Conservation (phyloP, 2,888 invertebrate species). For the Penaeus monodon region DNA sequence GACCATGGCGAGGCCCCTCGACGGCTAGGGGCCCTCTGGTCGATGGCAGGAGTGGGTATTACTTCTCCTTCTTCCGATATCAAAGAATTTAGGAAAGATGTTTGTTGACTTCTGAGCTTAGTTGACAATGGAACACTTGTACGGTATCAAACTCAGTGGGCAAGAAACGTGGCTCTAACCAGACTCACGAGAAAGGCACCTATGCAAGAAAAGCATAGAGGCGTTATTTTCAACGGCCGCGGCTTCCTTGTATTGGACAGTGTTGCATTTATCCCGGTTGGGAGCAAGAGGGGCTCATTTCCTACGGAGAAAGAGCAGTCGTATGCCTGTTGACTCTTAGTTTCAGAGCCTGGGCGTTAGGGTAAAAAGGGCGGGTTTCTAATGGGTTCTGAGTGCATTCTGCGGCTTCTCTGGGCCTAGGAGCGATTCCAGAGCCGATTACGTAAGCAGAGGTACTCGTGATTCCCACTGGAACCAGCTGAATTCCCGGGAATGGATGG, state of each 20-base stretch:
- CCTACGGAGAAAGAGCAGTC: slow-evolving; percentile 10
- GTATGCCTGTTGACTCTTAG: slow-evolving; percentile 19
- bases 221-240: neutral
- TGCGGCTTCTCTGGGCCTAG: slow-evolving; percentile 22
- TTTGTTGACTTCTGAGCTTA: slow-evolving; percentile 39
- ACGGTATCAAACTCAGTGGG: slow-evolving; percentile 24
- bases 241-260: slow-evolving; percentile 19
- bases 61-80: slow-evolving; percentile 11
- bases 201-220: neutral
- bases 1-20: too few relatives aligned
- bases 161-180: neutral
- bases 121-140: slow-evolving; percentile 39
- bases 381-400: slow-evolving; percentile 9
- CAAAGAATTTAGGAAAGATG: slow-evolving; percentile 39
- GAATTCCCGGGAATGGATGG: slow-evolving; percentile 18
- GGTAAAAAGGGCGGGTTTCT: slow-evolving; percentile 5
- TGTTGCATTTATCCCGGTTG: slow-evolving; percentile 19
- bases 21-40: neutral
- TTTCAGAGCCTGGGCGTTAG: neutral
- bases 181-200: neutral
- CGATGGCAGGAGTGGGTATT: slow-evolving; percentile 26
- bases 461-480: slow-evolving; percentile 24
- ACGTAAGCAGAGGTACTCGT: slow-evolving; percentile 34
- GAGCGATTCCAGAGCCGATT: slow-evolving; percentile 20
- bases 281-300: slow-evolving; percentile 13